These are phyloP conservation scores for Petrophora chlorosata DNA, from an alignment of 2,888 invertebrate species.

Conservation along the genomic window DNA sequence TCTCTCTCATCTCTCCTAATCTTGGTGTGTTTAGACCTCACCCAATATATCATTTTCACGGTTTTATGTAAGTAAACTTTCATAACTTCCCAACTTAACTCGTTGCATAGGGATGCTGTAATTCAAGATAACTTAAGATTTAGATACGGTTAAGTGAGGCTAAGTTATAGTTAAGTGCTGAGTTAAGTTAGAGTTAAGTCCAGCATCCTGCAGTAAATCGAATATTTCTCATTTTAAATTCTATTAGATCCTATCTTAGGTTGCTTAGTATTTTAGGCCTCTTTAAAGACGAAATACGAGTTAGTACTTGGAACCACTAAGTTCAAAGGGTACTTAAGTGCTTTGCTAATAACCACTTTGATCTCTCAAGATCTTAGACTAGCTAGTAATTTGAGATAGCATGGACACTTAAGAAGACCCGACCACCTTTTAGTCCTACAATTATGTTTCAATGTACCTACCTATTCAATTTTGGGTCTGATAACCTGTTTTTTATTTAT, in stretches of 20 bases:
- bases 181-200: too few species aligned
- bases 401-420: slow-evolving; percentile 3
- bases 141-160: slow-evolving; percentile 64
- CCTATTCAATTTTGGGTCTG: too few species aligned
- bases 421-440: background rate
- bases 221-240: slow-evolving; percentile 26
- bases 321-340: slow-evolving; percentile 16
- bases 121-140: slow-evolving; percentile 70
- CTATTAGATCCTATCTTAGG: slow-evolving; percentile 1
- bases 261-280: background rate
- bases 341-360: slow-evolving; percentile 19
- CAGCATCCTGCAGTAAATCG: slow-evolving; percentile 47
- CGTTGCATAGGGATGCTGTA: slow-evolving; percentile 61
- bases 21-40: slow-evolving; percentile 21
- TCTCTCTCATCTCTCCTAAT: background rate
- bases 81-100: slow-evolving; percentile 64
- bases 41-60: slow-evolving; percentile 56
- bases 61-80: slow-evolving; percentile 57
- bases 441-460: too few species aligned
- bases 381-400: background rate
- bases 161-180: slow-evolving; percentile 68
- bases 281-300: background rate
- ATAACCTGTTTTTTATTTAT: too few species aligned
- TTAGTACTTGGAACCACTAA: background rate
- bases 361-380: slow-evolving; percentile 14